Evolutionary conservation across 2,888 invertebrate species (phyloP), one percentile per base, ranked within the genome.

Genomic region (Drosophila paramelanica): DNA sequence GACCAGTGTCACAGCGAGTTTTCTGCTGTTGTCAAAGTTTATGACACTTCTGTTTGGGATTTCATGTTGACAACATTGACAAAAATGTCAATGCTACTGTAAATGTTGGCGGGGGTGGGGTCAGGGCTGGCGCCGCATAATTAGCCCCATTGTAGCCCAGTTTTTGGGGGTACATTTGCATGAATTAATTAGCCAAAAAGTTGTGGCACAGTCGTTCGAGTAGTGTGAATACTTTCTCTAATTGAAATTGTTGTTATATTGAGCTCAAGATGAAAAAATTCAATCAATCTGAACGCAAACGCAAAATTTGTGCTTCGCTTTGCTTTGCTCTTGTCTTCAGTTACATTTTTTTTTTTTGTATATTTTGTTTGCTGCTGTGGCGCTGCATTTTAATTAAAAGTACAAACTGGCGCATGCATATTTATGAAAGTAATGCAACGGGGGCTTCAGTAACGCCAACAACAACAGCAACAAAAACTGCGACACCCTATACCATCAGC

Each of bases 181-280:
- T 88, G 88, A 89, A 89, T 88, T 88, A 88, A 88, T 88, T 89
- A 89, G 89, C 50, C 71, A 70, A 89, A 85, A 85, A 86, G 88
- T 68, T 74, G 75, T 14, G 73, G 59, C 59, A 59, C 50, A 53
- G 42, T 43, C 51, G 58, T 66, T 55, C 53, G 64, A 68, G 53
- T 64, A 69, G 77, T 65, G 59, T 43, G 25, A 59, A 62, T 77
- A 73, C 79, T 89, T 89, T 67, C 52, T 66, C 45, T 84, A 89
- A 84, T 84, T 88, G 83, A 84, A 88, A 78, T 67, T 67, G 75
- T 82, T 77, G 47, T 31, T 31, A 31, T 31, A 10, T 31, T 31
- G 31, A 8, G 31, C 59, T 23, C 20, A 49, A 61, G 57, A 58
- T 13, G 2, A 41, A 41, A 57, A 72, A 68, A 83, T 83, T 79